Percentiles rank a stretch among this genome's conserved stretches.
phyloP scores from a whole-genome alignment of 2,113 vertebrate species.

The Pseudolaguvia tuberculata region DNA sequence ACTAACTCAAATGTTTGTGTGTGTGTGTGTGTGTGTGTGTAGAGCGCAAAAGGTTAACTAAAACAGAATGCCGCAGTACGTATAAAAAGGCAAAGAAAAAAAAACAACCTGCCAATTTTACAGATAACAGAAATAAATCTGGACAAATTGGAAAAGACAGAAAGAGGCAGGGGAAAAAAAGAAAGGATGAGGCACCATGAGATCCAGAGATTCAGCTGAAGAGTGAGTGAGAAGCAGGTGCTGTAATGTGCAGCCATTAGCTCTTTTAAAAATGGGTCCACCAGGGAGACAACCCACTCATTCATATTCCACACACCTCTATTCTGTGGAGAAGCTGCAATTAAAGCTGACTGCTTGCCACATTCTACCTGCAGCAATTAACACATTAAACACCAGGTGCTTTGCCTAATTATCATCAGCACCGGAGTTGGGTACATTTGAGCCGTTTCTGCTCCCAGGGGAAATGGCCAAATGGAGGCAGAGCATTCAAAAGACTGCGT shows the following conservation, averaged over 20 bases:
- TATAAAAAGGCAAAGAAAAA: neutral
- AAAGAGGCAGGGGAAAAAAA: neutral
- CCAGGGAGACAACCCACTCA: conserved; percentile 37
- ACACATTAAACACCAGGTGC: conserved; percentile 60
- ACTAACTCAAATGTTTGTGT: neutral
- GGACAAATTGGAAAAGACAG: neutral
- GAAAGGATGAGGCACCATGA: neutral
- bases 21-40: too few relatives aligned
- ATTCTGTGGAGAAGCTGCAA: conserved; percentile 51
- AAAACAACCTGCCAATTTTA: conserved; percentile 4
- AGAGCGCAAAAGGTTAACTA: neutral
- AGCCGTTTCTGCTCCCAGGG: neutral
- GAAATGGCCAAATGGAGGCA: conserved; percentile 1
- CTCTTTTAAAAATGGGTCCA: conserved; percentile 40
- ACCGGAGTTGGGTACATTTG: neutral
- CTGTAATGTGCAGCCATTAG: conserved; percentile 43
- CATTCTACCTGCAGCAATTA: conserved; percentile 56
- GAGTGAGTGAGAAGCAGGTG: conserved; percentile 43
- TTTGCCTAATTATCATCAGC: conserved; percentile 56
- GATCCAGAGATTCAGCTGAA: neutral
- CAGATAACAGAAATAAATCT: neutral
- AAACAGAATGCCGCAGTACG: neutral
- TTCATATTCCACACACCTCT: conserved; percentile 46
- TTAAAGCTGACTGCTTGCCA: conserved; percentile 55
- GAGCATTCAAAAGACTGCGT: neutral